phyloP scores from a whole-genome alignment of 2,113 vertebrate genomes.

The Smithornis capensis region DNA sequence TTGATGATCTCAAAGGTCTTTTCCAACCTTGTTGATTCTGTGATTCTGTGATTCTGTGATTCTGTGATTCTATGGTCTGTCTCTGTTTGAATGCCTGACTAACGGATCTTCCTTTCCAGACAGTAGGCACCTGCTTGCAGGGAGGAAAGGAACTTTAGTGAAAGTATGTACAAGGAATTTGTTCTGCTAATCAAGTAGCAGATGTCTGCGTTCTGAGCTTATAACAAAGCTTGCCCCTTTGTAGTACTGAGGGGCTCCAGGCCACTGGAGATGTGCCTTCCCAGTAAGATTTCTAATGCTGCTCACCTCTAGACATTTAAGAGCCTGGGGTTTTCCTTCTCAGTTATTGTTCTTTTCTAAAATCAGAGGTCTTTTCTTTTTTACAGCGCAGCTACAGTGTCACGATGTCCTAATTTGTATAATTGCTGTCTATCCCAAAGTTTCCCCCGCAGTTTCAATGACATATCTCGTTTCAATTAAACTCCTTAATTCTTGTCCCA shows the following conservation, averaged over 20 bases:
- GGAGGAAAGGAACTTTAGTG: not conserved
- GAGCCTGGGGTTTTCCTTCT: constrained; percentile 5
- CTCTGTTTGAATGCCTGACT: not conserved
- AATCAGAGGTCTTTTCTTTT: constrained; percentile 7
- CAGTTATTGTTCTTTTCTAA: not conserved
- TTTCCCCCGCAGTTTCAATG: constrained; percentile 62
- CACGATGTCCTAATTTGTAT: constrained; percentile 13
- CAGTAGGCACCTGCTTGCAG: not conserved
- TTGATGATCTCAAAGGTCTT: too few species aligned
- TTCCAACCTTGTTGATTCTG: too few species aligned
- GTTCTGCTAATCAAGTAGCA: constrained; percentile 18
- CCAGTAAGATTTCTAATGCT: not conserved
- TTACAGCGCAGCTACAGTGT: not conserved
- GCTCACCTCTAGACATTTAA: constrained; percentile 2
- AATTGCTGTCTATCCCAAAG: constrained; percentile 32
- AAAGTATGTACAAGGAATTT: not conserved
- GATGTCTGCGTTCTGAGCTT: not conserved
- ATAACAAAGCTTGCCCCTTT: not conserved
- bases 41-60: too few species aligned
- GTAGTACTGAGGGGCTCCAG: not conserved
- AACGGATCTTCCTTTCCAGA: not conserved
- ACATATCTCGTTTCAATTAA: constrained; percentile 28
- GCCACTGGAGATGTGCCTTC: not conserved
- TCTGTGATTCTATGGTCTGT: too few species aligned
- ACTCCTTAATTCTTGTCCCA: constrained; percentile 29